Evolutionary conservation across 2,113 vertebrate species (phyloP).

Genomic region (Etia nguti): DNA sequence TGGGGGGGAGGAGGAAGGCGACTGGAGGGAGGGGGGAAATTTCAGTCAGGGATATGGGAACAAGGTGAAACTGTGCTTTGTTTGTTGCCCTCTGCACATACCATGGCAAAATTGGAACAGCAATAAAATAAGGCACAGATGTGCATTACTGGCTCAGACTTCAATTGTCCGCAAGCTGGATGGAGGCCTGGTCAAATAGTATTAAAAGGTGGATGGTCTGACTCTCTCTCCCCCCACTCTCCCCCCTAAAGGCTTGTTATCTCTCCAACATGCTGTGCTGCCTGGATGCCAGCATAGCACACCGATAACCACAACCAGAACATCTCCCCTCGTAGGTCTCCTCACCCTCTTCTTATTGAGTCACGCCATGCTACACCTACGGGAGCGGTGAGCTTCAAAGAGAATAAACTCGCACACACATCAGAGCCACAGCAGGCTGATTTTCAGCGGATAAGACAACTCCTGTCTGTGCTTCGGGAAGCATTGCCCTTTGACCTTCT

Average conservation of each 20-base stretch:
- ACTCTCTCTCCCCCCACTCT: neutral
- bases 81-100: constrained; percentile 72
- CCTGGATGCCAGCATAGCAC: constrained; percentile 52
- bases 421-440: constrained; percentile 35
- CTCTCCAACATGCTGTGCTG: constrained; percentile 51
- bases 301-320: constrained; percentile 70
- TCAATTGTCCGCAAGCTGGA: constrained; percentile 55
- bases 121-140: constrained; percentile 77
- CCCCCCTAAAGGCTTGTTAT: constrained; percentile 47
- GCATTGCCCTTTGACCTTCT: constrained; percentile 54
- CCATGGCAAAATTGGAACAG: constrained; percentile 69
- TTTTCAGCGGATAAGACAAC: constrained; percentile 48
- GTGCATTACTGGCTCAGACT: constrained; percentile 68
- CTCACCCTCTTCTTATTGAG: constrained; percentile 24
- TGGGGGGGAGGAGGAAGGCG: neutral
- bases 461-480: constrained; percentile 43
- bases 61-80: constrained; percentile 67
- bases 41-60: constrained; percentile 57
- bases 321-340: constrained; percentile 33
- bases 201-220: constrained; percentile 53
- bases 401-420: neutral
- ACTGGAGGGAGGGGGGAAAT: neutral
- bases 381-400: constrained; percentile 46
- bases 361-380: constrained; percentile 50
- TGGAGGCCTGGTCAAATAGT: constrained; percentile 52